A percentile compares a stretch with the other conserved stretches of the same genome.
phyloP scores from a whole-genome alignment of 2,888 invertebrate genomes.

The Nymphalis c-album region DNA sequence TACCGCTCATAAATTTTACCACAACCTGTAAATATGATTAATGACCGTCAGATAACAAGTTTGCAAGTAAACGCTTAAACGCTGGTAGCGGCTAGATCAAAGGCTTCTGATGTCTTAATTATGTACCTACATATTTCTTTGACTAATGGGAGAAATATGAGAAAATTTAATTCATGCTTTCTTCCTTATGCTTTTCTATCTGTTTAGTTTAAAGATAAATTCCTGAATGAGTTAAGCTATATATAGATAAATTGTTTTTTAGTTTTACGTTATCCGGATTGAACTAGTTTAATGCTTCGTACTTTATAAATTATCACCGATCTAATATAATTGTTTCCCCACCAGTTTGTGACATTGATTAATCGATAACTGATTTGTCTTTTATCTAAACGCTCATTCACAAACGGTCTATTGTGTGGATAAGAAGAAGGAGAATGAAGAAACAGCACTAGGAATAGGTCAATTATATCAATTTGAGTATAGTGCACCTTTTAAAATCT shows the following conservation, averaged over 20 bases:
- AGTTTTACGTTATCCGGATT: too few relatives aligned
- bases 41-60: conserved; percentile 65
- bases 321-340: not conserved
- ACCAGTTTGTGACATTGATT: too few relatives aligned
- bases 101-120: conserved; percentile 40
- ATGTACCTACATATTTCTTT: conserved; percentile 29
- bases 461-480: too few relatives aligned
- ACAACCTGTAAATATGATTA: conserved; percentile 59
- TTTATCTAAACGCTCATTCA: too few relatives aligned
- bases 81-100: conserved; percentile 41
- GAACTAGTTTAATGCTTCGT: too few relatives aligned
- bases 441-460: too few relatives aligned
- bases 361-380: too few relatives aligned
- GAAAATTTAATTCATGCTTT: conserved; percentile 8
- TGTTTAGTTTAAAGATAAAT: not conserved
- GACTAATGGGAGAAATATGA: conserved; percentile 15
- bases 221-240: not conserved
- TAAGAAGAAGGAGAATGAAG: too few relatives aligned
- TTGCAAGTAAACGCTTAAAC: conserved; percentile 47
- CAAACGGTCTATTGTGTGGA: too few relatives aligned
- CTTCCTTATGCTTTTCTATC: not conserved
- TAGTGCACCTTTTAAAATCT: too few relatives aligned
- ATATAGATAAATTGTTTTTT: not conserved
- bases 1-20: conserved; percentile 39
- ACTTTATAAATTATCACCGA: too few relatives aligned